These are phyloP conservation scores for Chrysolina americana DNA, from an alignment of 2,888 invertebrate species.

Conservation along the genomic window DNA sequence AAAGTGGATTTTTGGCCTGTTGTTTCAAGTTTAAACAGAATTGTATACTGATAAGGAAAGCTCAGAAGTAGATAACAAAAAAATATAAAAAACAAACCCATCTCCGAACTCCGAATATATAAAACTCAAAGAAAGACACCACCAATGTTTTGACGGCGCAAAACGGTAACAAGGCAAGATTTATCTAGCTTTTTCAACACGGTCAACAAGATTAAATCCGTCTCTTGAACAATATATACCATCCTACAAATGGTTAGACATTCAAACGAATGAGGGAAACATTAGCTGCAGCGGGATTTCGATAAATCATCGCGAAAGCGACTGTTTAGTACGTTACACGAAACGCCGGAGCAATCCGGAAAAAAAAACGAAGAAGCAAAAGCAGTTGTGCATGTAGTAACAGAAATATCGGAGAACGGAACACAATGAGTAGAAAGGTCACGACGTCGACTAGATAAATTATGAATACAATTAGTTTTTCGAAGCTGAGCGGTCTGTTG, in stretches of 20 bases:
- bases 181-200: not conserved
- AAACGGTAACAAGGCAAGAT: not conserved
- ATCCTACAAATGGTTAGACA: conserved; percentile 26
- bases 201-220: conserved; percentile 14
- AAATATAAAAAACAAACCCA: not conserved
- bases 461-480: conserved; percentile 9
- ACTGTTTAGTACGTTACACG: conserved; percentile 1
- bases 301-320: conserved; percentile 25
- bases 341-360: not conserved
- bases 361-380: conserved; percentile 3
- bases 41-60: not conserved
- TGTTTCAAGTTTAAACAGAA: too few relatives aligned
- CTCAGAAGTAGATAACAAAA: not conserved
- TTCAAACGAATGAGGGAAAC: conserved; percentile 24
- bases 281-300: conserved; percentile 25
- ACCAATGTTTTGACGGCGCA: not conserved
- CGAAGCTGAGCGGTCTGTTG: not conserved
- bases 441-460: conserved; percentile 8
- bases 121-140: not conserved
- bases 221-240: conserved; percentile 19
- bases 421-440: conserved; percentile 9
- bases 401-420: conserved; percentile 10
- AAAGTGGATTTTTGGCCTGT: too few relatives aligned
- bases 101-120: not conserved
- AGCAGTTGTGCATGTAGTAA: conserved; percentile 6